Conservation (phyloP, 2,113 vertebrate genomes). For the Fregetta grallaria region DNA sequence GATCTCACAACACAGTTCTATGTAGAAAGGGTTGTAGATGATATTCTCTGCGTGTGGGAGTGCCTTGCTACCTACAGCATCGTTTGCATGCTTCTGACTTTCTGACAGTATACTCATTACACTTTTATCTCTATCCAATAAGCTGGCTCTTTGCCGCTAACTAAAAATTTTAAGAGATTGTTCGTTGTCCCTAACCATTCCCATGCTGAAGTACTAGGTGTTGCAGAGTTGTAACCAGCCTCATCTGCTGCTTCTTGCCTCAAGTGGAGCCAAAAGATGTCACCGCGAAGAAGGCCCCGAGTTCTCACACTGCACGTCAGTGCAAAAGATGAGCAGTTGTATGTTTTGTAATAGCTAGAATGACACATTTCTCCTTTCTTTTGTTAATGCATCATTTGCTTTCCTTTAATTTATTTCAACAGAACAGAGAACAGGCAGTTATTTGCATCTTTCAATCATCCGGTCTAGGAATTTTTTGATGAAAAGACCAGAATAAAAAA, state of each 20-base stretch:
- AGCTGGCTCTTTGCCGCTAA: background rate
- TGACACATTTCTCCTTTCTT: background rate
- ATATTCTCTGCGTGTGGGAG: rapidly evolving
- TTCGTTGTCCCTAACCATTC: background rate
- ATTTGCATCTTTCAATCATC: background rate
- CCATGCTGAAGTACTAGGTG: background rate
- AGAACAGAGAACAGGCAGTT: background rate
- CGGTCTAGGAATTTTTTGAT: background rate
- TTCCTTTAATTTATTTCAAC: background rate
- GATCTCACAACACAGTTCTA: background rate
- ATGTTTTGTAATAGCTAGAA: background rate
- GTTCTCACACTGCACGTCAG: background rate
- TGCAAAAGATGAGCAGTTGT: background rate
- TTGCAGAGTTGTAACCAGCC: background rate
- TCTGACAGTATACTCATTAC: background rate
- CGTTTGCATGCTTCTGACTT: rapidly evolving
- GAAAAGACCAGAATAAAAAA: background rate
- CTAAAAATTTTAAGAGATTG: background rate
- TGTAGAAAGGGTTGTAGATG: rapidly evolving
- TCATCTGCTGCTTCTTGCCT: background rate
- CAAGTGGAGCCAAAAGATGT: background rate
- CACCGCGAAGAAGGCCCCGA: background rate
- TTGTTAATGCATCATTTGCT: background rate
- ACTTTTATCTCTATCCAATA: background rate
- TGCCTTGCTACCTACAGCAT: background rate